A percentile compares a stretch with the other conserved stretches of the same genome.
Evolutionary conservation across 2,888 invertebrate species (phyloP).

Genomic region (Prenolepis imparis): DNA sequence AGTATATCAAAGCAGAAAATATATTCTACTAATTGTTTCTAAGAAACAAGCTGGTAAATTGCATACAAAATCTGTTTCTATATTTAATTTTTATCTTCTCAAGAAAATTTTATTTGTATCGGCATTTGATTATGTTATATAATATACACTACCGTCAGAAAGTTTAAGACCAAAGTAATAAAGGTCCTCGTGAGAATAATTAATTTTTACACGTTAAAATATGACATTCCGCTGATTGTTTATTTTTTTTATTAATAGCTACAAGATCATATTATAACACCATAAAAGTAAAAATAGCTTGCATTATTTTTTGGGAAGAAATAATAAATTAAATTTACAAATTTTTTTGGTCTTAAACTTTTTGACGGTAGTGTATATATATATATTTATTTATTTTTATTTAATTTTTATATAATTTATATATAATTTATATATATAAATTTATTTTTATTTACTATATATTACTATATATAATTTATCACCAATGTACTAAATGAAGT

Average conservation of each 20-base stretch:
- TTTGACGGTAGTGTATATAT: no score
- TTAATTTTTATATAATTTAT: background rate
- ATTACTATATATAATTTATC: constrained; percentile 2
- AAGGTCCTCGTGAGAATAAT: no score
- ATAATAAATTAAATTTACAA: no score
- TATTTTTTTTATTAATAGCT: no score
- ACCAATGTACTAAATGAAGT: background rate
- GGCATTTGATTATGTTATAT: background rate
- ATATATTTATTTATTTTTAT: background rate
- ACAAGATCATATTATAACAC: no score
- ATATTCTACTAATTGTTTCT: background rate
- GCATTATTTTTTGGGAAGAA: no score
- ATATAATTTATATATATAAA: background rate
- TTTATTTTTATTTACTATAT: background rate
- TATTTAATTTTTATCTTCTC: background rate
- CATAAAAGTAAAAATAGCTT: no score
- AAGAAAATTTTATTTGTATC: background rate
- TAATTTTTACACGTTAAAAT: no score
- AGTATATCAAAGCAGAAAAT: background rate
- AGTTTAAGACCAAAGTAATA: no score
- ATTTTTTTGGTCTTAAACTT: no score
- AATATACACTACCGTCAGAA: no score
- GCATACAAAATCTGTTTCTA: background rate
- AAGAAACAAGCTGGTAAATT: background rate
- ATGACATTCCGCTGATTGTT: no score